Percentiles rank a stretch among this genome's conserved stretches.
Conservation (phyloP, 2,888 invertebrate species). For the Drepana falcataria region DNA sequence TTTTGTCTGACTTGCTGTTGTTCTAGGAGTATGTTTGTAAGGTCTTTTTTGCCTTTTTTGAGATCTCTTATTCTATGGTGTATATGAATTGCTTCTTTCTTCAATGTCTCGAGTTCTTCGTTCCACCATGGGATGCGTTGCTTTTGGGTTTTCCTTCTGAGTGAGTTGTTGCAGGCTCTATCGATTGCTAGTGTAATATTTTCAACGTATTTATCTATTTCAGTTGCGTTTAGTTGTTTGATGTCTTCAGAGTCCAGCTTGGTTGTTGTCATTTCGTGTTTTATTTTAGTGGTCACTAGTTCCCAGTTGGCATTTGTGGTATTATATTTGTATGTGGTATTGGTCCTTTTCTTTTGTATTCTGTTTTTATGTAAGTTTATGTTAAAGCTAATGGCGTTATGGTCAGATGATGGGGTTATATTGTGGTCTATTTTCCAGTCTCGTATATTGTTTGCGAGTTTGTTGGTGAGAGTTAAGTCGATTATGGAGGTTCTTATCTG, state of each 20-base stretch:
- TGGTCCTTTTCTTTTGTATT: background rate
- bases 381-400: conserved; percentile 10
- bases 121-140: conserved; percentile 10
- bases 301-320: conserved; percentile 7
- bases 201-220: background rate
- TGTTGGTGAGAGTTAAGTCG: conserved; percentile 4
- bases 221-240: too few relatives aligned
- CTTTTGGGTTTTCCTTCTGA: background rate
- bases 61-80: background rate
- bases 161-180: background rate
- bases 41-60: conserved; percentile 1
- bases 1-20: too few relatives aligned
- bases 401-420: conserved; percentile 13
- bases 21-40: conserved; percentile 3
- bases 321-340: conserved; percentile 5
- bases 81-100: background rate
- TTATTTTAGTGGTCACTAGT: too few relatives aligned
- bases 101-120: background rate
- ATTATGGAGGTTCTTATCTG: background rate
- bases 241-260: background rate
- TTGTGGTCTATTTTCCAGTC: conserved; percentile 3
- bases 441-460: conserved; percentile 6
- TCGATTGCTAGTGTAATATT: too few relatives aligned
- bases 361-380: background rate
- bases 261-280: background rate